Conservation (phyloP, 1,140 invertebrate genomes). For the Drosophila tristis region DNA sequence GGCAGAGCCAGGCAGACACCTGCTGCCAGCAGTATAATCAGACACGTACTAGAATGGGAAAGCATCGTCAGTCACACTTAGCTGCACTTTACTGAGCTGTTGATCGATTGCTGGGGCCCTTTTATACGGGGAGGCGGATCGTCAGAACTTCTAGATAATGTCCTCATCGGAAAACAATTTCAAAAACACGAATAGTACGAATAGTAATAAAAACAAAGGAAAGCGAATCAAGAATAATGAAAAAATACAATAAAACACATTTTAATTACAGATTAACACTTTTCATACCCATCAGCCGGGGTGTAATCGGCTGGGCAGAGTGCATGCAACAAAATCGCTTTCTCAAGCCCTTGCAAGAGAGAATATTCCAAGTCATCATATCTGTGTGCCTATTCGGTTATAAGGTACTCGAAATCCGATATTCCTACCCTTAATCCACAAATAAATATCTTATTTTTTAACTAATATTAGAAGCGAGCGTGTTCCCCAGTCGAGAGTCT, state of each 20-base stretch:
- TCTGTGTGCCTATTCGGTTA: too few relatives aligned
- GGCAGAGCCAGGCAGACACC: slow-evolving; percentile 40
- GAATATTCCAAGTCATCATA: too few relatives aligned
- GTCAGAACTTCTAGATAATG: slow-evolving; percentile 19
- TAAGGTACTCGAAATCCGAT: too few relatives aligned
- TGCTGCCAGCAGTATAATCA: slow-evolving; percentile 42
- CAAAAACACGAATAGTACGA: slow-evolving; percentile 1
- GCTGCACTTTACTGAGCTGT: slow-evolving; percentile 57
- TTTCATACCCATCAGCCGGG: slow-evolving; percentile 40
- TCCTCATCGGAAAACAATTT: slow-evolving; percentile 56
- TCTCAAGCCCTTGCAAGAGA: too few relatives aligned
- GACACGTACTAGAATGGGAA: slow-evolving; percentile 34
- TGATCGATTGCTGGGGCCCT: slow-evolving; percentile 19
- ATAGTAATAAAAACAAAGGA: slow-evolving; percentile 32
- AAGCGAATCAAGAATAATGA: slow-evolving; percentile 43
- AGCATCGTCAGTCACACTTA: slow-evolving; percentile 37
- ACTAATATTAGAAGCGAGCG: too few relatives aligned
- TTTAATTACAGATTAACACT: slow-evolving; percentile 76
- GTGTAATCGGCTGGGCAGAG: slow-evolving; percentile 13
- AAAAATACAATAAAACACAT: slow-evolving; percentile 64
- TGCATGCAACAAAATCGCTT: slow-evolving; percentile 15
- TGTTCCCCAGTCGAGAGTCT: slow-evolving; percentile 3
- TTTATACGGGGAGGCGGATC: slow-evolving; percentile 42
- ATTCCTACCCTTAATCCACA: too few relatives aligned
- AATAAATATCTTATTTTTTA: too few relatives aligned